Evolutionary conservation across 1,140 invertebrate species (phyloP), one percentile per base, ranked within the genome.

Genomic region (Manduca sexta): DNA sequence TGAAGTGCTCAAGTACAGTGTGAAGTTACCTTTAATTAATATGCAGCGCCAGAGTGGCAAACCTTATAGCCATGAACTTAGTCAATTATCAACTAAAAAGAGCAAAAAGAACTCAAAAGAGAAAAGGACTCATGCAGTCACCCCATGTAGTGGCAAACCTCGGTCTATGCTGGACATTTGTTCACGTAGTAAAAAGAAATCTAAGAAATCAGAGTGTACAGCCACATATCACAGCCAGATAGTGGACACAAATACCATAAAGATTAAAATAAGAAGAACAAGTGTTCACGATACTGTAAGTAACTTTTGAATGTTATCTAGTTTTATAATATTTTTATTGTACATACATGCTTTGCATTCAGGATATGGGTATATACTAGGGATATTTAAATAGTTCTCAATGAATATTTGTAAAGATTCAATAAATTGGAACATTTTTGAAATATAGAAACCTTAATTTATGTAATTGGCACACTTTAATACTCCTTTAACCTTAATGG

Each of bases 31-130:
- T 47, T 63, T 77, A 69, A 71, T 74, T 56, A 73, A 69, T 66
- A 55, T 78, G 56, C 64, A 62, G 42, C 60, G 75, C 42, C 77
- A 78, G 52, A 82, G 81, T 80, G 84, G 84, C 46, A 86, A 86
- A 76, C 84, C 84, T 15, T 86, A 79, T 72, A 86, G 83, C 72
- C 84, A 86, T 80, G 74, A 84, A 84, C 81, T 86, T 76, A 86
- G 85, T 80, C 85, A 84, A 85, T 80, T 86, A 83, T 82, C 81
- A 61, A 69, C 71, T 56, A 80, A 77, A 76, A 82, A 79, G 56
- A 78, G 64, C 60, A 82, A 79, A 78, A 83, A 74, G 52, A 66
- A 78, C 63, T 73, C 64, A 17, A 82, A 78, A 60, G 76, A 78
- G 69, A 67, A 68, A 67, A 74, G 71, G 63, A 77, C 75, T 71